Evolutionary conservation across 2,113 vertebrate genomes (phyloP).

Genomic region (Apteryx owenii): DNA sequence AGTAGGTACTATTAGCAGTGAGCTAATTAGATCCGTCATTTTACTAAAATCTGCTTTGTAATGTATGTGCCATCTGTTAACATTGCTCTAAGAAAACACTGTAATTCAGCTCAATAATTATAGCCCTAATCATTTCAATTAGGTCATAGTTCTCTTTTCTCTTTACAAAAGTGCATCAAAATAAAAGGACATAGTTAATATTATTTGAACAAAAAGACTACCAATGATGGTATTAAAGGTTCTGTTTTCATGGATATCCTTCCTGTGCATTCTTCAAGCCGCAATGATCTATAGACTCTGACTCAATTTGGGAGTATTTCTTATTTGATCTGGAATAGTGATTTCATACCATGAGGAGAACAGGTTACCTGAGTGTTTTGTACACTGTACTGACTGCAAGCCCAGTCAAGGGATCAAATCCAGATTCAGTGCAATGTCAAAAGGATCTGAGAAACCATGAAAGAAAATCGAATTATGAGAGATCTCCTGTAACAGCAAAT

Average conservation of each 20-base stretch:
- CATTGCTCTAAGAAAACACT: constrained; percentile 2
- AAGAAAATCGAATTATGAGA: rapidly evolving
- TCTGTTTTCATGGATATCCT: neutral
- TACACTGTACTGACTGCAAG: neutral
- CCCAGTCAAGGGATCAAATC: neutral
- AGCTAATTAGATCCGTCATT: constrained; percentile 21
- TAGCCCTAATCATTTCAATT: neutral
- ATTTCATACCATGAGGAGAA: neutral
- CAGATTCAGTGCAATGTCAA: neutral
- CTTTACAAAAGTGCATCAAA: neutral
- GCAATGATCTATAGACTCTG: neutral
- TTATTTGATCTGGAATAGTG: neutral
- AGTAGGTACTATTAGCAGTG: neutral
- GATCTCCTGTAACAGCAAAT: neutral
- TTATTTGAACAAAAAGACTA: neutral
- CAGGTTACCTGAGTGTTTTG: neutral
- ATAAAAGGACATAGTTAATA: neutral
- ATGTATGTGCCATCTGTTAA: constrained; percentile 39
- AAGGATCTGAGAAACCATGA: neutral
- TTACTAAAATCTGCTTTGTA: constrained; percentile 46
- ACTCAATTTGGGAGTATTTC: neutral
- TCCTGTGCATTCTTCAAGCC: neutral
- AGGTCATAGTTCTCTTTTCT: neutral
- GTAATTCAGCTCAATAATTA: constrained; percentile 34
- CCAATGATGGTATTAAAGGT: neutral